Evolutionary conservation across 2,888 invertebrate genomes (phyloP).

Genomic region (Macropis europaea): DNA sequence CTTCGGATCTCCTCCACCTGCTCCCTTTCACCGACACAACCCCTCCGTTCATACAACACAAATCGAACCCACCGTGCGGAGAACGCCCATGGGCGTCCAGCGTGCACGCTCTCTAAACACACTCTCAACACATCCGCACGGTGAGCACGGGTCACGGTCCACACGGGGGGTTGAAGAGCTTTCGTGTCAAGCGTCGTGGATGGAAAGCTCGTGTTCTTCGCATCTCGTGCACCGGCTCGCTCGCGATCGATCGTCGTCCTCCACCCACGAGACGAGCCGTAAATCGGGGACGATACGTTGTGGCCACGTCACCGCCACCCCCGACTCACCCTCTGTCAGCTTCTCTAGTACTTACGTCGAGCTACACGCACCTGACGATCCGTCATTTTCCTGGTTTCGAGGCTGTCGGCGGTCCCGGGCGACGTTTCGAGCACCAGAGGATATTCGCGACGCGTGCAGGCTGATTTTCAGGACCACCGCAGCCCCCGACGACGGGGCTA

Average conservation of each 20-base stretch:
- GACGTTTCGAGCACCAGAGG: slow-evolving; percentile 12
- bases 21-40: background rate
- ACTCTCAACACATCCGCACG: too few relatives aligned
- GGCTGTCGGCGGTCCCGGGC: slow-evolving; percentile 5
- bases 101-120: too few relatives aligned
- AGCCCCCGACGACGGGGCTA: background rate
- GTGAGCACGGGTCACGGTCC: too few relatives aligned
- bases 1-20: slow-evolving; percentile 35
- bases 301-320: slow-evolving; percentile 6
- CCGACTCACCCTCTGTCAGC: background rate
- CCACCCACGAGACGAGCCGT: slow-evolving; percentile 30
- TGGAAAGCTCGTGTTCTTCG: slow-evolving; percentile 55
- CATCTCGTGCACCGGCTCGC: slow-evolving; percentile 23
- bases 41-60: too few relatives aligned
- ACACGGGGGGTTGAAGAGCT: too few relatives aligned
- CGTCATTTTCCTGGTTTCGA: slow-evolving; percentile 31
- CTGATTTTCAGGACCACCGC: slow-evolving; percentile 13
- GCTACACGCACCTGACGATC: slow-evolving; percentile 21
- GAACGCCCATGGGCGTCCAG: background rate
- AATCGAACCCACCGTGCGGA: background rate
- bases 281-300: slow-evolving; percentile 25
- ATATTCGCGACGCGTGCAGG: slow-evolving; percentile 29
- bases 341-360: slow-evolving; percentile 30
- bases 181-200: too few relatives aligned
- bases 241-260: slow-evolving; percentile 54